Conservation (phyloP, 1,140 invertebrate species). For the Saccostrea glomerata region DNA sequence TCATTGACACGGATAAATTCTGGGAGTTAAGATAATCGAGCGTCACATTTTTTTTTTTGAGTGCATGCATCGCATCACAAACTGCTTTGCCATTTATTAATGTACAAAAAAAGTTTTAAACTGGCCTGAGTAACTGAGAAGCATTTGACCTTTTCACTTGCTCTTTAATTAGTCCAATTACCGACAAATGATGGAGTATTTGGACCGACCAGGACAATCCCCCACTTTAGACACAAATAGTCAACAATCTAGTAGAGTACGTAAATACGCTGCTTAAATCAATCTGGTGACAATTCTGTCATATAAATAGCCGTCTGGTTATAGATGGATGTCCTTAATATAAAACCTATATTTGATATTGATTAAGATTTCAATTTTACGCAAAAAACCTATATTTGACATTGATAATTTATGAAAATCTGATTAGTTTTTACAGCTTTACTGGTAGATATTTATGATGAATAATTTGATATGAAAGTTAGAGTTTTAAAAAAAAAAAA, state of each 20-base stretch:
- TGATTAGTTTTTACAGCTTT: too few relatives aligned
- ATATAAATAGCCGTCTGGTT: neutral
- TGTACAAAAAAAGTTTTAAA: neutral
- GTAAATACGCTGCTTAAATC: neutral
- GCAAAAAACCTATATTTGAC: too few relatives aligned
- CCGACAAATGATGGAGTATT: slow-evolving; percentile 52
- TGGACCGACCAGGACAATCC: slow-evolving; percentile 19
- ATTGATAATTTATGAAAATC: too few relatives aligned
- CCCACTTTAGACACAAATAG: slow-evolving; percentile 16
- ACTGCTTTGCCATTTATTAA: neutral
- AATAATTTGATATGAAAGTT: too few relatives aligned
- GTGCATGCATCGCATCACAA: slow-evolving; percentile 1
- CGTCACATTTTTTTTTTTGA: neutral
- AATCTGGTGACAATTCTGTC: neutral
- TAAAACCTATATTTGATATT: too few relatives aligned
- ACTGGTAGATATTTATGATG: too few relatives aligned
- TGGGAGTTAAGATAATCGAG: neutral
- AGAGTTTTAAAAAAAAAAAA: too few relatives aligned
- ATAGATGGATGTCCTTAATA: neutral
- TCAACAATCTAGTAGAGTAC: slow-evolving; percentile 4
- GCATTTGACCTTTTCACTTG: neutral
- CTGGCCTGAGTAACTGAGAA: neutral
- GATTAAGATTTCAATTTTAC: neutral
- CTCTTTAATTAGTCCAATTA: slow-evolving; percentile 29
- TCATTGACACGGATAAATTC: neutral